Evolutionary conservation across 2,888 invertebrate genomes (phyloP), one percentile per base, ranked within the genome.

Genomic region (Galerucella nymphaeae): DNA sequence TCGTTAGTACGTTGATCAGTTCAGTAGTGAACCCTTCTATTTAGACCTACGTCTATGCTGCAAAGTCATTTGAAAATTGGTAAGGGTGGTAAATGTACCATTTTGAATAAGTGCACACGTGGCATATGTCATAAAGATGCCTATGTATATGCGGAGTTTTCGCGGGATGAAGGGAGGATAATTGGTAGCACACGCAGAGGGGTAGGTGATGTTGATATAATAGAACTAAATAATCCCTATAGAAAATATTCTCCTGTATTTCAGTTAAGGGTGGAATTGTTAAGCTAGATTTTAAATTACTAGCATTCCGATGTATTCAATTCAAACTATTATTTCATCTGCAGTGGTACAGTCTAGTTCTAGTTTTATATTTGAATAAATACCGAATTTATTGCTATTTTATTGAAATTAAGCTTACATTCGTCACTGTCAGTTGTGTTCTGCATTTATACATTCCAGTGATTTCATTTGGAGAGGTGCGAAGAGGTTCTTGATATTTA

Each of bases 71-170:
- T 72, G 63, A 61, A 63, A 73, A 73, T 75, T 70, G 59, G 69
- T 73, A 61, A 74, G 77, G 77, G 77, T 75, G 62, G 74, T 71
- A 66, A 71, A 75, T 62, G 66, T 75, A 69, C 70, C 68, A 58
- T 62, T 72, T 70, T 74, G 67, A 75, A 74, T 73, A 66, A 69
- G 68, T 73, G 50, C 65, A 74, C 80, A 80, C 81, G 80, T 80
- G 80, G 76, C 78, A 75, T 78, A 77, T 78, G 80, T 77, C 81
- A 76, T 67, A 64, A 72, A 75, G 75, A 79, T 77, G 75, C 79
- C 78, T 75, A 78, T 77, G n/a, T n/a, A 73, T 72, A 73, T 65
- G 38, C 50, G 50, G 8, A 42, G 18, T 38, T 20, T 48, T 50
- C 13, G 58, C 41, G 59, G 67, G 50, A 50, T 42, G 59, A n/a